phyloP scores from a whole-genome alignment of 2,797 vertebrate genomes.

The Lacerta bilineata region DNA sequence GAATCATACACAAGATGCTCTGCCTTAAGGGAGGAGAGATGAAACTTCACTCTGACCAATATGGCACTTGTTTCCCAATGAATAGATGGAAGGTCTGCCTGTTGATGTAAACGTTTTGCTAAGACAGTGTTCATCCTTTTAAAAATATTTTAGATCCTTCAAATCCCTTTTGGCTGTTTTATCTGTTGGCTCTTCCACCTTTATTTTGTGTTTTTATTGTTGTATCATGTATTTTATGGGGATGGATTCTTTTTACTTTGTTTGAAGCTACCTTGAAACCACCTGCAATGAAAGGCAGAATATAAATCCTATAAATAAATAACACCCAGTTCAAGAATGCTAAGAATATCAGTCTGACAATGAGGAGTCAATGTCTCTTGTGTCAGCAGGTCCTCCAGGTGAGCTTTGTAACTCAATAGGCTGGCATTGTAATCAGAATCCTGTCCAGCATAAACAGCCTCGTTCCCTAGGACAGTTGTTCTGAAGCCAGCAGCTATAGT shows the following conservation, averaged over 20 bases:
- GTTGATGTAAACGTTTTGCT: not conserved
- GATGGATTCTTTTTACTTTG: not conserved
- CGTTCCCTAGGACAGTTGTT: not conserved
- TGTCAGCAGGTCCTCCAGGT: not conserved
- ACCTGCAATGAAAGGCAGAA: not conserved
- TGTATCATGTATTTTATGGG: not conserved
- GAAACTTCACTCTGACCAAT: not conserved
- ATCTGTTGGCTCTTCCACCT: not conserved
- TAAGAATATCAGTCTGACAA: not conserved
- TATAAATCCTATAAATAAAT: not conserved
- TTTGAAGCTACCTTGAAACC: not conserved
- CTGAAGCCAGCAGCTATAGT: not conserved
- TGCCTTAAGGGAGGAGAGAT: not conserved
- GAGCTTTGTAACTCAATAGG: not conserved
- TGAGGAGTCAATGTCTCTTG: not conserved
- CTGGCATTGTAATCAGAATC: not conserved
- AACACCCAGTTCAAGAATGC: not conserved
- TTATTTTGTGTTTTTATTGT: not conserved
- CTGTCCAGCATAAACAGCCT: not conserved
- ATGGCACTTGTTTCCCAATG: not conserved
- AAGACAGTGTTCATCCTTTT: not conserved
- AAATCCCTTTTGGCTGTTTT: not conserved
- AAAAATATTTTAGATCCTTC: not conserved
- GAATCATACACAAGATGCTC: not conserved
- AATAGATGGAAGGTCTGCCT: not conserved